Base-by-base conservation (phyloP, 2,113 vertebrate genomes). In the Larimichthys polyactis region DNA sequence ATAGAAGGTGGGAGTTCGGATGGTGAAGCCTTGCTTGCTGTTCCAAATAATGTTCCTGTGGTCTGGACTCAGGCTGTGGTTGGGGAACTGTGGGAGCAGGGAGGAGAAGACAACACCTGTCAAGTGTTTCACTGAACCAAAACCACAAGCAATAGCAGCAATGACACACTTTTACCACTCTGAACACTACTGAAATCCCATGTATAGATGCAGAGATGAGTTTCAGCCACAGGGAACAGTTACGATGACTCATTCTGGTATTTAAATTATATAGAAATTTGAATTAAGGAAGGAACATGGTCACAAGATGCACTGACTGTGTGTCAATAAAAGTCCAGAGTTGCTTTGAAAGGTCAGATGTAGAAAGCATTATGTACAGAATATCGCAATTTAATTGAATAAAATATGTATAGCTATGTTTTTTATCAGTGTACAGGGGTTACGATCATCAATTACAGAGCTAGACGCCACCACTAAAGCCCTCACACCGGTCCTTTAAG, bases 1-100 rank as follows among this genome's bases (percentile, higher is more conserved):
- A 81, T 51, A 95, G 73, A 95, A 96, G 0, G 95, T 96, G 71
- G 98, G 96, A 10, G 92, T 94, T 48, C 94, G 92, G 90, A 99
- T 96, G 66, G 94, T 95, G 93, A 99, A 99, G 49, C 98, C 98
- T 74, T 85, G 95, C 70, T 66, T 96, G 82, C 93, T 97, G 91
- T 97, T 96, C 98, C 98, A 99, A n/a, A 94, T 92, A 66, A 99
- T 94, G 90, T 95, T 96, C 85, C 92, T 95, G 43, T 96, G 95
- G 79, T 97, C 97, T 24, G 96, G 94, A 85, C 78, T 75, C 40
- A 96, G 32, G 36, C 78, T 93, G 20, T 78, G 90, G 58, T 12
- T 19, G 71, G 95, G 95, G 91, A 94, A 96, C 97, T 98, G 95
- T 24, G 5, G 57, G 76, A 85, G 72, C 71, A 83, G 46, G 52